Percentiles rank a stretch among this genome's conserved stretches.
Conservation (phyloP, 1,140 invertebrate species). For the Thalassaphorura encarpata region DNA sequence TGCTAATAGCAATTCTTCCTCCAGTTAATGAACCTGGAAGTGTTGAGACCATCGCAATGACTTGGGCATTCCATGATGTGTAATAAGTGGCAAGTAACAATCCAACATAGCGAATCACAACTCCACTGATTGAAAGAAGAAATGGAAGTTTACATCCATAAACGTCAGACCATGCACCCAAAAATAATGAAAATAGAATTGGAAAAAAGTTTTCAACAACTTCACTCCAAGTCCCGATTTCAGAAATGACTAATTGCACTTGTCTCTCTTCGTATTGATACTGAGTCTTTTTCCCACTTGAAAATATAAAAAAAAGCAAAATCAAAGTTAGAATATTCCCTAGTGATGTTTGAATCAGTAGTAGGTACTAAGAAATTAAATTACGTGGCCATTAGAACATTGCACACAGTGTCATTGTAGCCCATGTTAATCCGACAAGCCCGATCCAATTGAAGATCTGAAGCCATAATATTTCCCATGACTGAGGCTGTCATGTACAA, state of each 20-base stretch:
- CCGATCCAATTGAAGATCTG: slow-evolving; percentile 65
- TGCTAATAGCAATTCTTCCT: slow-evolving; percentile 36
- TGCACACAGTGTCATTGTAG: slow-evolving; percentile 58
- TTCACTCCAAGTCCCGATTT: slow-evolving; percentile 31
- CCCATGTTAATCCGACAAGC: slow-evolving; percentile 68
- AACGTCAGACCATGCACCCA: slow-evolving; percentile 32
- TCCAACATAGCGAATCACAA: slow-evolving; percentile 62
- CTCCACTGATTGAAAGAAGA: slow-evolving; percentile 66
- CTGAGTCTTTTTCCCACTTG: background rate
- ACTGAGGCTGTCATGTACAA: slow-evolving; percentile 22
- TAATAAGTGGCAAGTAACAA: slow-evolving; percentile 66
- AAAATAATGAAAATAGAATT: slow-evolving; percentile 31
- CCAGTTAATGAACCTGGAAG: slow-evolving; percentile 37
- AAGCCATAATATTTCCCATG: slow-evolving; percentile 30
- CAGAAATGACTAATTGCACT: slow-evolving; percentile 28
- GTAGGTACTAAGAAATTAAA: background rate
- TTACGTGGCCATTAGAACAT: slow-evolving; percentile 43
- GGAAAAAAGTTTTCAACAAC: slow-evolving; percentile 30
- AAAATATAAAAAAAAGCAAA: background rate
- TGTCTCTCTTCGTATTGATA: background rate
- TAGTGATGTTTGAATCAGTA: background rate
- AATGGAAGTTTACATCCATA: slow-evolving; percentile 61
- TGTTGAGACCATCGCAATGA: slow-evolving; percentile 35
- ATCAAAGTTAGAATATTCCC: background rate
- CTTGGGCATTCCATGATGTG: slow-evolving; percentile 8